Conservation (phyloP, 2,888 invertebrate species). For the Nezara viridula region DNA sequence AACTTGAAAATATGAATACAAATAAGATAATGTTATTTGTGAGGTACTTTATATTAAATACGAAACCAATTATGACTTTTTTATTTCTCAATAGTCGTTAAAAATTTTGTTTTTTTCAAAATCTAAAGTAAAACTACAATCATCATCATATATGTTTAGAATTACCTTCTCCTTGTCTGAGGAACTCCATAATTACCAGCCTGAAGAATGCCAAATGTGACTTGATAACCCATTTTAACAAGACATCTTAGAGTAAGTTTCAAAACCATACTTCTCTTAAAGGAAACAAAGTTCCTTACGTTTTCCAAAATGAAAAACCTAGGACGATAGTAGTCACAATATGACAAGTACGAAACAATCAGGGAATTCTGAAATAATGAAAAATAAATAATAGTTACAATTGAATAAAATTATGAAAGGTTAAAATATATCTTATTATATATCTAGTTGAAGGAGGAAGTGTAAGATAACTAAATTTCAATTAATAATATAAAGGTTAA, state of each 20-base stretch:
- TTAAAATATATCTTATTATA: not conserved
- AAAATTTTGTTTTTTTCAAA: not conserved
- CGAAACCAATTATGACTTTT: not conserved
- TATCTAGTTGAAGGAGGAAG: not conserved
- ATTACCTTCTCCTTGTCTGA: constrained; percentile 80
- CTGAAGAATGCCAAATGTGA: constrained; percentile 87
- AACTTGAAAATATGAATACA: too few relatives aligned
- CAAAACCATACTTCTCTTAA: constrained; percentile 84
- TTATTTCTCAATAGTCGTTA: not conserved
- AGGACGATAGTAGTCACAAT: constrained; percentile 88
- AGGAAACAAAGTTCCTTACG: constrained; percentile 87
- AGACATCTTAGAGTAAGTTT: constrained; percentile 84
- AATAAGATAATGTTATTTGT: too few relatives aligned
- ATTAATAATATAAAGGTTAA: not conserved
- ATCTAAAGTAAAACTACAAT: not conserved
- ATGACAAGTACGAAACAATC: constrained; percentile 85
- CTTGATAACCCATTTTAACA: constrained; percentile 88
- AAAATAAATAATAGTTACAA: constrained; percentile 56
- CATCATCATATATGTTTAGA: not conserved
- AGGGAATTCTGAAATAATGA: constrained; percentile 76
- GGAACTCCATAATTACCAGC: constrained; percentile 89
- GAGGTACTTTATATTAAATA: too few relatives aligned
- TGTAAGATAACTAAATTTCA: not conserved
- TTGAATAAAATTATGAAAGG: not conserved
- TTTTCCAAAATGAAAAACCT: constrained; percentile 88